phyloP scores from a whole-genome alignment of 2,888 invertebrate genomes.

The Caenorhabditis panamensis region DNA sequence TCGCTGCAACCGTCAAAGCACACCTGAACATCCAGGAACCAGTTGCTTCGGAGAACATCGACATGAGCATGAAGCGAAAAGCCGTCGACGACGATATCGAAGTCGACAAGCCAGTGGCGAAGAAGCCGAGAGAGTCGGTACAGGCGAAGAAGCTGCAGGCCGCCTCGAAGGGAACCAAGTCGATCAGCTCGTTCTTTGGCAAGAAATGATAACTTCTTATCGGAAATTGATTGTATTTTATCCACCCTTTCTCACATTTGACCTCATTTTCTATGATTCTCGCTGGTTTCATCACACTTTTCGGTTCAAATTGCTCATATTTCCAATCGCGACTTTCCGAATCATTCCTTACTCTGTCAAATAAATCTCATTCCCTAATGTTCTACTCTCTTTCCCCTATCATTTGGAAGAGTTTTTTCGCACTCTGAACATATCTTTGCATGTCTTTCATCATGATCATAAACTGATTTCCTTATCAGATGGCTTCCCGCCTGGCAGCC shows the following conservation, averaged over 20 bases:
- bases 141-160: slow-evolving; percentile 71
- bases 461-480: slow-evolving; percentile 24
- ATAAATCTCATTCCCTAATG: background rate
- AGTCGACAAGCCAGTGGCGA: slow-evolving; percentile 38
- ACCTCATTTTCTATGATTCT: slow-evolving; percentile 9
- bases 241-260: background rate
- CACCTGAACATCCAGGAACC: slow-evolving; percentile 66
- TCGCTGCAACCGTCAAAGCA: slow-evolving; percentile 2
- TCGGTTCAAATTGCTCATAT: slow-evolving; percentile 7
- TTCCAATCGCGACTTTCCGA: background rate
- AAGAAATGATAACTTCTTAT: slow-evolving; percentile 58
- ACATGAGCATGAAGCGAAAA: slow-evolving; percentile 60
- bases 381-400: background rate
- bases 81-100: slow-evolving; percentile 41
- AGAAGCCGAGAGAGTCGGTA: slow-evolving; percentile 65
- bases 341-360: background rate
- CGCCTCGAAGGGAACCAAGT: slow-evolving; percentile 76
- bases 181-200: slow-evolving; percentile 70
- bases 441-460: slow-evolving; percentile 2
- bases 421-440: background rate
- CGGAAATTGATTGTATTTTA: background rate
- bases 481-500: slow-evolving; percentile 65
- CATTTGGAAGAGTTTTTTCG: background rate
- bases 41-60: slow-evolving; percentile 29
- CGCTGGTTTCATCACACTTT: background rate